phyloP scores from a whole-genome alignment of 2,113 vertebrate genomes.

The Mormyrus lacerda region DNA sequence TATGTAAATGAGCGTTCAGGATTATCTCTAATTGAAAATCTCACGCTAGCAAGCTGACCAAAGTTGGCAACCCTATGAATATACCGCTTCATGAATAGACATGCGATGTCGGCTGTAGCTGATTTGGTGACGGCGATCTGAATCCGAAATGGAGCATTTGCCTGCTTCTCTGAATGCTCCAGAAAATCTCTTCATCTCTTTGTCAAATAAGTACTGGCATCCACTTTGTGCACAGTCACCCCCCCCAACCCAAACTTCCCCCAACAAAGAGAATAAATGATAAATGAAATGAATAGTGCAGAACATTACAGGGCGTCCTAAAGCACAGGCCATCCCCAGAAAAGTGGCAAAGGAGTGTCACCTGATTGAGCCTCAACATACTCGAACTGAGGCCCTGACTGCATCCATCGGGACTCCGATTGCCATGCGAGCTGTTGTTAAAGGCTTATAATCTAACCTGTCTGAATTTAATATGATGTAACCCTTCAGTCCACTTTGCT shows the following conservation, averaged over 20 bases:
- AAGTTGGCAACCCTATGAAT: background rate
- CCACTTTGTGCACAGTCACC: background rate
- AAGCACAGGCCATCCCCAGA: background rate
- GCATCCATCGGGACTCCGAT: background rate
- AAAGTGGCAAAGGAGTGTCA: background rate
- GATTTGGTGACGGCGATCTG: background rate
- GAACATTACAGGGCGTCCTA: background rate
- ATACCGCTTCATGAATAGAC: background rate
- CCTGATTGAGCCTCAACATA: background rate
- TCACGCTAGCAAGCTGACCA: too few relatives aligned
- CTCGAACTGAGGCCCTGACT: background rate
- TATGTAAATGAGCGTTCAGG: too few relatives aligned
- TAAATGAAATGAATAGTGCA: background rate
- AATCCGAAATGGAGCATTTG: background rate
- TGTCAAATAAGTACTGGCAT: background rate
- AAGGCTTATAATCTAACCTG: background rate
- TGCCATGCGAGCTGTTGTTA: background rate
- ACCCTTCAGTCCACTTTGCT: background rate
- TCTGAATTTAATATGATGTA: background rate
- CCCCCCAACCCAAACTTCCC: background rate
- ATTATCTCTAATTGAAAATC: too few relatives aligned
- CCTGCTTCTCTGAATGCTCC: background rate
- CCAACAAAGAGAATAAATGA: background rate
- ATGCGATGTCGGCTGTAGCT: background rate
- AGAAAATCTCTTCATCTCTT: background rate